A percentile compares a stretch with the other conserved stretches of the same genome.
Evolutionary conservation across 1,140 invertebrate species (phyloP).

Genomic region (Ylistrum balloti): DNA sequence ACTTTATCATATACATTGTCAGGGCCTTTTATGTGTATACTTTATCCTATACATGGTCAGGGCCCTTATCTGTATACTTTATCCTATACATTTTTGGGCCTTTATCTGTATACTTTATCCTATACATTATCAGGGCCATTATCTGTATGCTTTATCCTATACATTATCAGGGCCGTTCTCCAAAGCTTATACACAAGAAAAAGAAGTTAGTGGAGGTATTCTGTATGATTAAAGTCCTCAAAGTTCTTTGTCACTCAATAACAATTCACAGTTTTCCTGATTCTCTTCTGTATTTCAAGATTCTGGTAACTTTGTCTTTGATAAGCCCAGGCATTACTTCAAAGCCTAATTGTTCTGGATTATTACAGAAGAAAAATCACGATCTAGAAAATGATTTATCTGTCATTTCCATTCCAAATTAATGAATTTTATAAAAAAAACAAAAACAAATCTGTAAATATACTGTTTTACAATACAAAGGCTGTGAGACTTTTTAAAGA

Average conservation of each 20-base stretch:
- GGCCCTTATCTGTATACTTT: not conserved
- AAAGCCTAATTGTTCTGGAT: no score
- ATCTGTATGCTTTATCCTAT: not conserved
- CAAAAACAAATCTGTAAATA: no score
- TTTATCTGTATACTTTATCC: not conserved
- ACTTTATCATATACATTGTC: not conserved
- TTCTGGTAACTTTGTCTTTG: no score
- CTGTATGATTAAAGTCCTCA: not conserved
- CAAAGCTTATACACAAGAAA: not conserved
- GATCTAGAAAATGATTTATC: no score
- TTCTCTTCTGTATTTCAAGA: not conserved
- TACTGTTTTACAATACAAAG: no score
- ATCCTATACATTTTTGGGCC: not conserved
- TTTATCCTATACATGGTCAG: no score
- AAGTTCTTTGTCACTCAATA: not conserved
- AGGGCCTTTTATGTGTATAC: no score
- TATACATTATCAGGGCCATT: constrained; percentile 1
- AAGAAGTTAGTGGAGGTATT: constrained; percentile 41
- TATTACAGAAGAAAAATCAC: no score
- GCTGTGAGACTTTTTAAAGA: no score
- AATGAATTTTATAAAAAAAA: no score
- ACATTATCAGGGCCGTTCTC: constrained; percentile 15
- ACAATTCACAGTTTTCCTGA: not conserved
- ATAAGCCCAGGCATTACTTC: no score
- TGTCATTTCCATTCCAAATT: no score